These are phyloP conservation scores for Macrosiphum euphorbiae DNA, from an alignment of 2,888 invertebrate species.

Conservation along the genomic window DNA sequence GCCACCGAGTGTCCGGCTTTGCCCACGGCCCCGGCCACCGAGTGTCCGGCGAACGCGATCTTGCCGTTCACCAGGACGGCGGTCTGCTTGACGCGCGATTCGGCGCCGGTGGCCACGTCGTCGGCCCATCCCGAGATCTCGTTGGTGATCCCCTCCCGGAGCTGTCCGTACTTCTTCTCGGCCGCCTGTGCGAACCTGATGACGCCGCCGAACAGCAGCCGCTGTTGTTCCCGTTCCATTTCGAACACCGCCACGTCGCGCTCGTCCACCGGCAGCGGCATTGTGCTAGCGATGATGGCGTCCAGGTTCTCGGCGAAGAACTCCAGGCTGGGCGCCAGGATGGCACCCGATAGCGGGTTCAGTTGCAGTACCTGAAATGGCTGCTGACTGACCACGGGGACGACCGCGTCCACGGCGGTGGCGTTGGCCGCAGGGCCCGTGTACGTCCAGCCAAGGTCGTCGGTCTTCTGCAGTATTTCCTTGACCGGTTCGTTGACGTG, in stretches of 20 bases:
- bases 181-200: not conserved
- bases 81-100: not conserved
- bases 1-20: not conserved
- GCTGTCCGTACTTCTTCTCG: not conserved
- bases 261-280: not conserved
- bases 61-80: not conserved
- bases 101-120: not conserved
- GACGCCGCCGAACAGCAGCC: not conserved
- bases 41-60: not conserved
- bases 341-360: not conserved
- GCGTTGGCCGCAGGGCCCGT: not conserved
- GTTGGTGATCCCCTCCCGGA: not conserved
- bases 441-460: slow-evolving; percentile 8
- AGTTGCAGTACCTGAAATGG: not conserved
- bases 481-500: slow-evolving; percentile 31
- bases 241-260: not conserved
- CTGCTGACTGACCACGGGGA: not conserved
- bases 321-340: not conserved
- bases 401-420: not conserved
- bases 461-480: slow-evolving; percentile 22
- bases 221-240: slow-evolving; percentile 24
- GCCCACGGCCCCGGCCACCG: not conserved
- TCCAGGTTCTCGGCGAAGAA: slow-evolving; percentile 11
- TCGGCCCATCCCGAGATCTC: not conserved
- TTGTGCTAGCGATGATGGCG: slow-evolving; percentile 25